Percentiles rank a stretch among this genome's conserved stretches.
Conservation (phyloP, 2,888 invertebrate species). For the Halocaridina rubra region DNA sequence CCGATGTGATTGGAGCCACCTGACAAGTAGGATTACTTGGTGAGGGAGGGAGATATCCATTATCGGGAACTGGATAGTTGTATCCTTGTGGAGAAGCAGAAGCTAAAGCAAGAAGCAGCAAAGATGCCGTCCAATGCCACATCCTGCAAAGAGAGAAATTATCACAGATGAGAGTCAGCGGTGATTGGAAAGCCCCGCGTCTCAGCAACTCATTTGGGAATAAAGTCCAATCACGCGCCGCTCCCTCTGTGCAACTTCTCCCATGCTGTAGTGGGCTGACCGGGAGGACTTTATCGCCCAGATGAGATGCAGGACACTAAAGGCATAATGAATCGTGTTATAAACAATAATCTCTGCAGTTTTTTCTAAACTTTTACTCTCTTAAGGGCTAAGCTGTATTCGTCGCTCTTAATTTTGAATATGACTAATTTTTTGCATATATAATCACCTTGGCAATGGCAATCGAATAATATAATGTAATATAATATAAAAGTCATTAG, state of each 20-base stretch:
- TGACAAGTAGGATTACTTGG: slow-evolving; percentile 4
- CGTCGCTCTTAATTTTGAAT: background rate
- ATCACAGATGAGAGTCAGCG: slow-evolving; percentile 45
- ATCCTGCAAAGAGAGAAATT: slow-evolving; percentile 48
- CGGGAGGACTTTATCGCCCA: slow-evolving; percentile 51
- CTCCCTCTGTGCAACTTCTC: slow-evolving; percentile 42
- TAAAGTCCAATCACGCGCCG: slow-evolving; percentile 53
- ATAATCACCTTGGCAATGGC: too few relatives aligned
- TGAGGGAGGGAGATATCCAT: slow-evolving; percentile 46
- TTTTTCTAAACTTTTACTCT: too few relatives aligned
- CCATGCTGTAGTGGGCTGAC: slow-evolving; percentile 39
- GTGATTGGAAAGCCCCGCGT: slow-evolving; percentile 50
- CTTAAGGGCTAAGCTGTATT: background rate
- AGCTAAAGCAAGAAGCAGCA: slow-evolving; percentile 17
- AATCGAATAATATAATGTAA: too few relatives aligned
- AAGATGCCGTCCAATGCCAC: slow-evolving; percentile 26
- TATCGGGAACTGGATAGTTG: slow-evolving; percentile 19
- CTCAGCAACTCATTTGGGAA: slow-evolving; percentile 46
- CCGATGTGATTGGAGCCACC: slow-evolving; percentile 34
- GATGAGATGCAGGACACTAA: slow-evolving; percentile 29
- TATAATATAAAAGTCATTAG: too few relatives aligned
- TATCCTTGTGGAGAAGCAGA: slow-evolving; percentile 31
- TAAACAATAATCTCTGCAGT: too few relatives aligned
- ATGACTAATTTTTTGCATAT: background rate
- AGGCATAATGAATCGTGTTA: background rate